A percentile compares a stretch with the other conserved stretches of the same genome.
These are phyloP conservation scores for Protobothrops flavoviridis DNA, from an alignment of 2,113 vertebrate genomes.

Conservation along the genomic window DNA sequence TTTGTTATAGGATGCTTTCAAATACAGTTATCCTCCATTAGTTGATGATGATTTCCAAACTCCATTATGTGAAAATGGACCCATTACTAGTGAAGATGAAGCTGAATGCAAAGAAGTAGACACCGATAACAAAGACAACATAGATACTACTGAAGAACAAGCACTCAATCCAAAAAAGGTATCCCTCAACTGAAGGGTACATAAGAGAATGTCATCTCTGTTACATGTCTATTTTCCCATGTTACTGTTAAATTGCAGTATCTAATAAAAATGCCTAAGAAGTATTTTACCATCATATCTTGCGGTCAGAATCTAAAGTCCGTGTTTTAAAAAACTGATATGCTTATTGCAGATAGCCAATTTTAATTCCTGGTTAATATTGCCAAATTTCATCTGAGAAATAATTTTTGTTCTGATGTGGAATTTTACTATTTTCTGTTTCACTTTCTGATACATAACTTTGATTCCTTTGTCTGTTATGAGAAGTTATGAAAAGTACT, in stretches of 20 bases:
- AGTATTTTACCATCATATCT: not conserved
- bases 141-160: slow-evolving; percentile 82
- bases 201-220: not conserved
- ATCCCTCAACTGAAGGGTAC: slow-evolving; percentile 38
- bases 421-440: not conserved
- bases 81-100: slow-evolving; percentile 88
- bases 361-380: not conserved
- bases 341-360: not conserved
- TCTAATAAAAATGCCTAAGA: not conserved
- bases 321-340: not conserved
- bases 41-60: slow-evolving; percentile 97
- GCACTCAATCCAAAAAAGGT: slow-evolving; percentile 86
- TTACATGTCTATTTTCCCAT: not conserved
- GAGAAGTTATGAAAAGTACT: not conserved
- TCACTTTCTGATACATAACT: not conserved
- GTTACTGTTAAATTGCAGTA: not conserved
- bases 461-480: not conserved
- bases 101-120: slow-evolving; percentile 87
- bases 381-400: not conserved
- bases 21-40: slow-evolving; percentile 95
- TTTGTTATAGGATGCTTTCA: slow-evolving; percentile 86
- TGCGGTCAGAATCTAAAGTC: not conserved
- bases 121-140: slow-evolving; percentile 77
- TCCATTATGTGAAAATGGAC: slow-evolving; percentile 91
- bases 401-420: not conserved